These are phyloP conservation scores for Gambusia yucatana DNA, from an alignment of 2,797 vertebrate species.

Conservation along the genomic window DNA sequence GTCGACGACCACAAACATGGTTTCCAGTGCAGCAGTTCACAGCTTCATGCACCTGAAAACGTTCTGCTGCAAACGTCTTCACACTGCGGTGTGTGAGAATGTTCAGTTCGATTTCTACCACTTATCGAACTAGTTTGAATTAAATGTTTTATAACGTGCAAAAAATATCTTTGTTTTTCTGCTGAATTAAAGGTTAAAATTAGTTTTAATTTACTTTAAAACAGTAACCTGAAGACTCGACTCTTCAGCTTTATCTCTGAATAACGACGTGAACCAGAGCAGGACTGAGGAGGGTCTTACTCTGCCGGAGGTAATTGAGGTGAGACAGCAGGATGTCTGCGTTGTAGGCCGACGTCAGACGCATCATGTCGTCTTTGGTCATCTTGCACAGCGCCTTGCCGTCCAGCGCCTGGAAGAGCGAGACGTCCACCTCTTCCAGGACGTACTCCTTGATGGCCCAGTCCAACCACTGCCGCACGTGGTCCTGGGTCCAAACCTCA, in stretches of 20 bases:
- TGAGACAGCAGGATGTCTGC: constrained; percentile 89
- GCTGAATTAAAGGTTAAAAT: neutral
- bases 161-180: neutral
- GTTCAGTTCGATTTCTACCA: neutral
- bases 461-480: constrained; percentile 87
- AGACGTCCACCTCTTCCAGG: constrained; percentile 83
- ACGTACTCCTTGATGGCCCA: constrained; percentile 90
- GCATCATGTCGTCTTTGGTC: constrained; percentile 87
- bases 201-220: neutral
- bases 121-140: neutral
- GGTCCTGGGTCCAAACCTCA: constrained; percentile 84
- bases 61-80: neutral
- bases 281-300: constrained; percentile 66
- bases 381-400: constrained; percentile 88
- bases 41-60: neutral
- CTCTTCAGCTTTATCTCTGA: neutral
- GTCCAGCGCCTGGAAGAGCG: constrained; percentile 83
- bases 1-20: neutral
- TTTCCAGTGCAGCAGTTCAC: neutral
- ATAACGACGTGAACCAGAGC: neutral
- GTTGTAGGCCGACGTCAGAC: constrained; percentile 85
- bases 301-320: constrained; percentile 87
- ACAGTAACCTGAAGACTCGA: neutral
- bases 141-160: neutral
- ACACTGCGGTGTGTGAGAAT: neutral